Evolutionary conservation across 2,888 invertebrate genomes (phyloP), one percentile per base, ranked within the genome.

Genomic region (Ditylenchus weischeri): DNA sequence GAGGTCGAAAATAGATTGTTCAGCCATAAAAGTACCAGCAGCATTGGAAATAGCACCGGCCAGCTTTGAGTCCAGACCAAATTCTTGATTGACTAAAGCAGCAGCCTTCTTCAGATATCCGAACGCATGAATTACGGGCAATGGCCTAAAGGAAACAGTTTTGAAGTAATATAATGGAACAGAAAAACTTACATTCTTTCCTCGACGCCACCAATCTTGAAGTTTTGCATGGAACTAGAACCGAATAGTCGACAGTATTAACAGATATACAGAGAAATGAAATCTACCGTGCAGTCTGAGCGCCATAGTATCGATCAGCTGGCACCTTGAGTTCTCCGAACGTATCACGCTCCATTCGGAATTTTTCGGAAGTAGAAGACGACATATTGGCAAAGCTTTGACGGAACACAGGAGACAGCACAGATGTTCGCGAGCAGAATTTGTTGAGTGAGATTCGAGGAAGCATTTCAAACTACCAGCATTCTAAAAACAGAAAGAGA

Each of bases 21-120:
- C 18, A 67, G 47, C 7, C 66, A 67, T 47, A 57, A n/a, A 11
- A 84, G 93, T 93, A 84, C 94, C 93, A 36, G 92, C 90, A 49
- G 95, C 96, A 84, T 89, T 86, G 71, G 90, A 89, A 73, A 98
- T 95, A 0, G 92, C 91, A 66, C 91, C 90, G 35, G 92, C 90
- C 35, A 96, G 80, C 85, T 91, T 91, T 23, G 89, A 84, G 79
- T 95, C 93, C 43, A 98, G 86, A 0, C 96, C 96, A 84, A 86
- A 95, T 73, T 93, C 91, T 79, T 90, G 89, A 85, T 98, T 98
- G 0, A 93, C 93, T 80, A 90, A 88, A 1, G 98, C 98, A 1
- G 95, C 93, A n/a, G 96, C 93, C 85, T 94, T 94, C 84, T 98
- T 98, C 78, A 98, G 85, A 62, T 93, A 90, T 47, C 95, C 98